Conservation (phyloP, 2,797 vertebrate species). For the Zalophus californianus region DNA sequence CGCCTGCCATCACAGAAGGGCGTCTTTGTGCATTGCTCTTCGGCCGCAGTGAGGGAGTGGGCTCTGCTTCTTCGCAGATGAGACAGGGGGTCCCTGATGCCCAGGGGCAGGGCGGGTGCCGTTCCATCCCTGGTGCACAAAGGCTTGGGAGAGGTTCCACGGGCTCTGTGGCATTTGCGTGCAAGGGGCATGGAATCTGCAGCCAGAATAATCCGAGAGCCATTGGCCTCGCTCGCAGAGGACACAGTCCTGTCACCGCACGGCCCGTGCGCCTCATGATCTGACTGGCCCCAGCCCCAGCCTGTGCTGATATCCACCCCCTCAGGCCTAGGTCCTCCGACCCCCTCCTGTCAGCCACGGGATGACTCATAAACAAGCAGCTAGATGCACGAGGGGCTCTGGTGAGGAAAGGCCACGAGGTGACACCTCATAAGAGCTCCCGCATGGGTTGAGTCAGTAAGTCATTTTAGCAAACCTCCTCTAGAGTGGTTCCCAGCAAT, state of each 20-base stretch:
- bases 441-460: neutral
- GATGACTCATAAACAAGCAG: neutral
- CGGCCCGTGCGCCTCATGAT: rapidly evolving
- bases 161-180: neutral
- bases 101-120: rapidly evolving
- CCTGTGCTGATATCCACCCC: neutral
- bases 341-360: neutral
- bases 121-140: no score
- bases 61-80: neutral
- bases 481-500: no score
- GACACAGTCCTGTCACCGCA: rapidly evolving
- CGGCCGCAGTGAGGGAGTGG: rapidly evolving
- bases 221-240: neutral
- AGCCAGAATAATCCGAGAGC: neutral
- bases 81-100: neutral
- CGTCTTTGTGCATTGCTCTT: rapidly evolving
- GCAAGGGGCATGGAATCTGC: neutral
- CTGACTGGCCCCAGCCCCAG: neutral
- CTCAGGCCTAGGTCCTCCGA: no score
- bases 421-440: no score
- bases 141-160: neutral
- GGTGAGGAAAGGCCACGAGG: neutral
- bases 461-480: neutral
- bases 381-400: neutral
- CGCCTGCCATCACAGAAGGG: rapidly evolving